phyloP scores from a whole-genome alignment of 2,797 vertebrate genomes.

The Uromys caudimaculatus region DNA sequence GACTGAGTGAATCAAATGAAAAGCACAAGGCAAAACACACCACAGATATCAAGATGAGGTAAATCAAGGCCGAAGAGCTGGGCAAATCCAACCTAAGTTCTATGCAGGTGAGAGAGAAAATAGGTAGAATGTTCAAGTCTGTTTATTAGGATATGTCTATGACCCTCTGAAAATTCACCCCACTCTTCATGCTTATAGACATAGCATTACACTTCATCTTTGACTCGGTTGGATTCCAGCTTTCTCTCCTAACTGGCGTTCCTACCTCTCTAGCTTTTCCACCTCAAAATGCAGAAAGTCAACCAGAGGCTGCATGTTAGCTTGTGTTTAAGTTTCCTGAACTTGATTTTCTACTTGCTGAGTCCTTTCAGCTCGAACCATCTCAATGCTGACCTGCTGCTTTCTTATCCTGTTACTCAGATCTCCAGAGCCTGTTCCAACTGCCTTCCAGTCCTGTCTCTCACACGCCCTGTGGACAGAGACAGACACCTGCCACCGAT shows the following conservation, averaged over 20 bases:
- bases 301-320: not conserved
- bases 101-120: not conserved
- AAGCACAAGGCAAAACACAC: not conserved
- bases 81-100: not conserved
- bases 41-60: not conserved
- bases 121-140: not conserved
- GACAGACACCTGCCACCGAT: not conserved
- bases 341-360: not conserved
- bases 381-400: constrained; percentile 5
- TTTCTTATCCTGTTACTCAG: not conserved
- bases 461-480: not conserved
- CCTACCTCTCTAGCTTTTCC: not conserved
- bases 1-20: not conserved
- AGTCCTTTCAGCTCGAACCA: not conserved
- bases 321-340: not conserved
- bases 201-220: not conserved
- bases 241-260: not conserved
- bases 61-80: not conserved
- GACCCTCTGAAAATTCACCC: not conserved
- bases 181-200: not conserved
- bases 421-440: not conserved
- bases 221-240: not conserved
- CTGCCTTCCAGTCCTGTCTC: not conserved
- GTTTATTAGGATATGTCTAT: not conserved
- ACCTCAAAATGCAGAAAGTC: not conserved